Conservation (phyloP, 2,797 vertebrate genomes). For the Anisognathus igniventris region DNA sequence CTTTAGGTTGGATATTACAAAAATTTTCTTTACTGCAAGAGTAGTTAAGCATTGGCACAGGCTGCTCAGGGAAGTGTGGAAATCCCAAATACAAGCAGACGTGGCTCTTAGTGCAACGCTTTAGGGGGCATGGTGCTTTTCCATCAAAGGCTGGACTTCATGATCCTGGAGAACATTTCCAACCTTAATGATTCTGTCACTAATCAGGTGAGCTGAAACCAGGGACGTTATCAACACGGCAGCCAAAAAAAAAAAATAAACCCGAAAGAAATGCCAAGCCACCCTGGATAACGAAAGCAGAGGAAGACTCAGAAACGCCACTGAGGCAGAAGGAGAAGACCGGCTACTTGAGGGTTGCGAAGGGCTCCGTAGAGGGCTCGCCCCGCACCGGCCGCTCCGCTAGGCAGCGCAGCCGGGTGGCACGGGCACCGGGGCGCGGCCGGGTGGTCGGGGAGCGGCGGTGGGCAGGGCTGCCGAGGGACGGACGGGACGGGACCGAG, state of each 20-base stretch:
- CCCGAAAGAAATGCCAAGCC: not conserved
- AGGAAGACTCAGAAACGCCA: not conserved
- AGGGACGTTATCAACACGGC: not conserved
- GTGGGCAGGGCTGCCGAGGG: not conserved
- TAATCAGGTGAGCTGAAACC: not conserved
- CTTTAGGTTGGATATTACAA: not conserved
- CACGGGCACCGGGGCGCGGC: not conserved
- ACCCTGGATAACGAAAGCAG: not conserved
- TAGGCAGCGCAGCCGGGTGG: not conserved
- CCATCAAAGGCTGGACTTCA: not conserved
- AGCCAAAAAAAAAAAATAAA: not conserved
- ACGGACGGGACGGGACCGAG: too few species aligned
- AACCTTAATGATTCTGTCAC: not conserved
- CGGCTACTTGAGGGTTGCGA: accelerated
- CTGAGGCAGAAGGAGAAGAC: too few species aligned
- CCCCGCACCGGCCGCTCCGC: not conserved
- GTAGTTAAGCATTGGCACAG: not conserved
- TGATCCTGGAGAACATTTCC: not conserved
- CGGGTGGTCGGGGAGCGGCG: not conserved
- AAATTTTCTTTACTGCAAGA: not conserved
- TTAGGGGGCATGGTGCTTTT: not conserved
- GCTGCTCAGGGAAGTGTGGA: not conserved
- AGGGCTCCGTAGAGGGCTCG: not conserved
- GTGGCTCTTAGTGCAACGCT: not conserved
- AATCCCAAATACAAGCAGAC: not conserved